Percentiles rank a stretch among this genome's conserved stretches.
phyloP scores from a whole-genome alignment of 53 echinoderm and acorn worm species.

The Echinarachnius parma region DNA sequence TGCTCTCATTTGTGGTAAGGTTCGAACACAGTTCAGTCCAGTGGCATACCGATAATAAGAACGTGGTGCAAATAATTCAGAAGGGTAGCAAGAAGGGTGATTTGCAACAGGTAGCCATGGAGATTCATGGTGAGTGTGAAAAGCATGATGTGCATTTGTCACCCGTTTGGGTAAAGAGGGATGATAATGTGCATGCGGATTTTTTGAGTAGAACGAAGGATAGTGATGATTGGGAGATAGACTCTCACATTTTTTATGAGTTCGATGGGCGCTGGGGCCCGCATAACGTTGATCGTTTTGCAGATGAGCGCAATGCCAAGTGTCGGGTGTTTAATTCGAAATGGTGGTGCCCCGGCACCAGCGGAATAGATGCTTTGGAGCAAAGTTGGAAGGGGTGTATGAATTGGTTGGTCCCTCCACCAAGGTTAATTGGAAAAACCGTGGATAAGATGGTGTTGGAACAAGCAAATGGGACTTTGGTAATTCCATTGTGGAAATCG shows the following conservation, averaged over 20 bases:
- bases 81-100: conserved; percentile 22
- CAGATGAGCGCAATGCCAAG: conserved; percentile 10
- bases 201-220: conserved; percentile 16
- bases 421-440: conserved; percentile 4
- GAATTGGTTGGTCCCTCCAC: conserved; percentile 48
- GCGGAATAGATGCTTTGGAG: conserved; percentile 20
- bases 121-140: conserved; percentile 20
- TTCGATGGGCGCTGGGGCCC: conserved; percentile 32
- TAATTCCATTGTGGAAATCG: conserved; percentile 30
- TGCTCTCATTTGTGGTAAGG: neutral
- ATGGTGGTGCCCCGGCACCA: conserved; percentile 1
- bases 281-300: conserved; percentile 46
- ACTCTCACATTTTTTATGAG: neutral
- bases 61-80: conserved; percentile 27
- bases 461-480: conserved; percentile 10
- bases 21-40: conserved; percentile 19
- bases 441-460: conserved; percentile 27
- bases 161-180: conserved; percentile 41
- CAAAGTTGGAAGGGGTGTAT: conserved; percentile 1
- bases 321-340: conserved; percentile 3
- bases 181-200: conserved; percentile 23
- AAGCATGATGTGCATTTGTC: neutral
- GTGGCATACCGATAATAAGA: conserved; percentile 29
- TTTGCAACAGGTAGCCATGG: conserved; percentile 8
- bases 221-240: conserved; percentile 42